These are phyloP conservation scores for Lipophrys pholis DNA, from an alignment of 2,113 vertebrate genomes.

Conservation along the genomic window DNA sequence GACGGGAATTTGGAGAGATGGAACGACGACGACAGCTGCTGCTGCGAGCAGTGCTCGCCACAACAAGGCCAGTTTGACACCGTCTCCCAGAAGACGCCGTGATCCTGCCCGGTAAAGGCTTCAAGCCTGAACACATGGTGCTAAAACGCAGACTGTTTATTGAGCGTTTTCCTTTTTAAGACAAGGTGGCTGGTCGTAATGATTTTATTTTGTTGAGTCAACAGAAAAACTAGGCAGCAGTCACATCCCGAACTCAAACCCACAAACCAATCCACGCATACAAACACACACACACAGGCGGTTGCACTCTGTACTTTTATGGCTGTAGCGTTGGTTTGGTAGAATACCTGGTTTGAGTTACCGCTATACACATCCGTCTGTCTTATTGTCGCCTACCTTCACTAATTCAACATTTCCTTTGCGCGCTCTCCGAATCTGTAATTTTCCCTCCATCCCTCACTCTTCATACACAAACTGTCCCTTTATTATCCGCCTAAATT, in stretches of 20 bases:
- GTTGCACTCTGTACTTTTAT: slow-evolving; percentile 22
- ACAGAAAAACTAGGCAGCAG: no score
- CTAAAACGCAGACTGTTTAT: no score
- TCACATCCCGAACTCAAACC: not conserved
- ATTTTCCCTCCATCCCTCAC: slow-evolving; percentile 22
- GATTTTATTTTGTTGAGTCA: no score
- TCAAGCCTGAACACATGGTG: no score
- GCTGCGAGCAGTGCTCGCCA: no score
- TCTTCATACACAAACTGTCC: slow-evolving; percentile 25
- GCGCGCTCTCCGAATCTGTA: not conserved
- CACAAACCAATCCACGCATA: not conserved
- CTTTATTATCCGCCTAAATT: slow-evolving; percentile 23
- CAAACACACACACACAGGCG: slow-evolving; percentile 3
- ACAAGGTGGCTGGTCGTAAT: no score
- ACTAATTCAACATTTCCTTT: slow-evolving; percentile 1
- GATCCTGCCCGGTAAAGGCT: no score
- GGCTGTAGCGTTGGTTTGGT: slow-evolving; percentile 15
- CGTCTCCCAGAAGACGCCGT: no score
- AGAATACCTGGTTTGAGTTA: slow-evolving; percentile 26
- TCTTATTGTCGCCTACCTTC: slow-evolving; percentile 7
- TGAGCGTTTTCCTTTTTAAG: no score
- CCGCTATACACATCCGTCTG: slow-evolving; percentile 23
- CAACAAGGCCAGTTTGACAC: no score
- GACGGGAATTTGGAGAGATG: no score
- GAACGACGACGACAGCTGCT: no score